A percentile compares a stretch with the other conserved stretches of the same genome.
These are phyloP conservation scores for Stratiomys singularior DNA, from an alignment of 2,888 invertebrate species.

Conservation along the genomic window DNA sequence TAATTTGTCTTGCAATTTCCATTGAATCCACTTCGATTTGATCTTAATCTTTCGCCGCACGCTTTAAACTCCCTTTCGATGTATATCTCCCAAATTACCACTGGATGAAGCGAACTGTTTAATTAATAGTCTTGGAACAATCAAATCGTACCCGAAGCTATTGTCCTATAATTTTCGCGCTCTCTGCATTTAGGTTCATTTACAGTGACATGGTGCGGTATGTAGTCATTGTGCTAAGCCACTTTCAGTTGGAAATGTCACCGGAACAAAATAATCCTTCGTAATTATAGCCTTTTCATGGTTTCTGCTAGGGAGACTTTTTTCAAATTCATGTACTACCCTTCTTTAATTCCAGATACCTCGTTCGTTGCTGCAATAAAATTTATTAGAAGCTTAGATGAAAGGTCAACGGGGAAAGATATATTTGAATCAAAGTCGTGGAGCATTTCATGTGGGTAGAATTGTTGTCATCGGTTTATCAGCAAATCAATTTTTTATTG, in stretches of 20 bases:
- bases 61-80: not conserved
- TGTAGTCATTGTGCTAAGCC: constrained; percentile 3
- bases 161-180: constrained; percentile 15
- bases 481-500: too few species aligned
- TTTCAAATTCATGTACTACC: too few species aligned
- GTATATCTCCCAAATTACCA: constrained; percentile 1
- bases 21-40: constrained; percentile 28
- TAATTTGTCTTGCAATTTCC: constrained; percentile 30
- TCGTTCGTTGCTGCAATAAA: too few species aligned
- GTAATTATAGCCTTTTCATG: not conserved
- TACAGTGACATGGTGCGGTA: not conserved
- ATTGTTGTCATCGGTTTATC: too few species aligned
- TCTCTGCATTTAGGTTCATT: not conserved
- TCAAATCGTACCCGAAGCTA: not conserved
- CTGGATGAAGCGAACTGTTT: constrained; percentile 28
- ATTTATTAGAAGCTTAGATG: too few species aligned
- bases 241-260: constrained; percentile 14
- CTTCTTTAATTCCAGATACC: too few species aligned
- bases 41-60: not conserved
- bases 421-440: too few species aligned
- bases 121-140: constrained; percentile 32
- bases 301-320: not conserved
- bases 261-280: too few species aligned
- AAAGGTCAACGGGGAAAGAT: too few species aligned
- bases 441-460: too few species aligned